Evolutionary conservation across 2,797 vertebrate genomes (phyloP).

Genomic region (Neosilurus mollespiculum): DNA sequence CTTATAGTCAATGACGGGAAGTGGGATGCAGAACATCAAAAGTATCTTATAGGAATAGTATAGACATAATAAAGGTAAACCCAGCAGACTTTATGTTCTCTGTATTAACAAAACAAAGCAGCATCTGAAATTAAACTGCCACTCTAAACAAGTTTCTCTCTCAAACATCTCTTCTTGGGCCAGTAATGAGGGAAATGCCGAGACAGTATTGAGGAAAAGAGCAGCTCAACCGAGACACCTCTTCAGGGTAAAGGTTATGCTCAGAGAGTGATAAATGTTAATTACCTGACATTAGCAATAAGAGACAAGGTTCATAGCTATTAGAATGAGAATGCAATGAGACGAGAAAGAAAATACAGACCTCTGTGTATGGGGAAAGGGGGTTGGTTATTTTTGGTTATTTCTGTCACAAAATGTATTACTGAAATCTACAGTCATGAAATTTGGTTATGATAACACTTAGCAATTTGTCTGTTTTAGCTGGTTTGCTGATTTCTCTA

Average conservation of each 20-base stretch:
- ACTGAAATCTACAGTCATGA: not conserved
- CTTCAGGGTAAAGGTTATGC: constrained; percentile 69
- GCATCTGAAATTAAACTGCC: constrained; percentile 32
- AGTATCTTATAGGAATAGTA: not conserved
- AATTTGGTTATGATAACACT: not conserved
- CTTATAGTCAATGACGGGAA: not conserved
- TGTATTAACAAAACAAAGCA: constrained; percentile 16
- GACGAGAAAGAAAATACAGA: constrained; percentile 47
- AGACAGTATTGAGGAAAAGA: constrained; percentile 62
- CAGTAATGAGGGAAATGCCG: constrained; percentile 62
- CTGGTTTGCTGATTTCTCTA: not conserved
- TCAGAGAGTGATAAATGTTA: constrained; percentile 78
- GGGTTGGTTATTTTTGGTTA: not conserved
- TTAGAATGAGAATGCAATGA: constrained; percentile 46
- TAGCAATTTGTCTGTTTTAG: not conserved
- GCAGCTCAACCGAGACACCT: constrained; percentile 64
- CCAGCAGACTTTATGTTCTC: not conserved
- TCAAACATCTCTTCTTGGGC: constrained; percentile 3
- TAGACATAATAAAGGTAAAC: constrained; percentile 3
- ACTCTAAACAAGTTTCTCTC: constrained; percentile 30
- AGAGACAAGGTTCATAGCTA: constrained; percentile 53
- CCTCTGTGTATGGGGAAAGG: not conserved
- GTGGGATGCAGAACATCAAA: not conserved
- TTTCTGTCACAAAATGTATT: not conserved
- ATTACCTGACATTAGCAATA: constrained; percentile 72